Conservation (phyloP, 2,888 invertebrate genomes). For the Drosophila greeni region DNA sequence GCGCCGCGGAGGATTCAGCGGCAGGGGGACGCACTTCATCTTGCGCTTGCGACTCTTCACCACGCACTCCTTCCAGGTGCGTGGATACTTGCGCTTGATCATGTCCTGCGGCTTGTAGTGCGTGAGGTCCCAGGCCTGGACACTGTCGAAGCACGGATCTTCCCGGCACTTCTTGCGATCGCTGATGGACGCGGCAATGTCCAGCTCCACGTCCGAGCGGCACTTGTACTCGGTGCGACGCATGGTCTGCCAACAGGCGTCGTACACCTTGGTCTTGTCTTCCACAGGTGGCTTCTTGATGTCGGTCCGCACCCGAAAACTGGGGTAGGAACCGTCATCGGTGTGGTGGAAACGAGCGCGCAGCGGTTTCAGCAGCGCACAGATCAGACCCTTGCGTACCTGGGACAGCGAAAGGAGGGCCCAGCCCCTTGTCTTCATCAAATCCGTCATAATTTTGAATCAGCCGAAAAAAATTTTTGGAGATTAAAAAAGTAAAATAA, state of each 20-base stretch:
- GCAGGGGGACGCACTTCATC: conserved; percentile 11
- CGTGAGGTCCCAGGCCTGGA: conserved; percentile 32
- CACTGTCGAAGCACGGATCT: conserved; percentile 29
- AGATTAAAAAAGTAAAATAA: neutral
- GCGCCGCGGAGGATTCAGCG: neutral
- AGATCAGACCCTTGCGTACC: no score
- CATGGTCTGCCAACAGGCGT: conserved; percentile 57
- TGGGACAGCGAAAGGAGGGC: neutral
- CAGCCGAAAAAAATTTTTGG: neutral
- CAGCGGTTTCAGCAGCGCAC: neutral
- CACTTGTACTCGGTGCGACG: conserved; percentile 62
- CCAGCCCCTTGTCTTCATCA: neutral
- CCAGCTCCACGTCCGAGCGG: conserved; percentile 57
- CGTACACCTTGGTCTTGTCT: conserved; percentile 22
- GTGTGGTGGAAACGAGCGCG: neutral
- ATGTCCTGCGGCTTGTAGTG: conserved; percentile 54
- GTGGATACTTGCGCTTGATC: conserved; percentile 44
- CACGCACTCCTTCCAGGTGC: conserved; percentile 61
- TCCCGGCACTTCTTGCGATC: conserved; percentile 25
- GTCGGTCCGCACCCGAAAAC: neutral
- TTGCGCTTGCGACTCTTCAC: conserved; percentile 42
- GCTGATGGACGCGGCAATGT: conserved; percentile 42
- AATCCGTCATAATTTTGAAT: neutral
- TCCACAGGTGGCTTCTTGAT: conserved; percentile 13
- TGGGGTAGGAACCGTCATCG: neutral